Base-by-base conservation (phyloP, 2,797 vertebrate species). In the Coilia nasus region DNA sequence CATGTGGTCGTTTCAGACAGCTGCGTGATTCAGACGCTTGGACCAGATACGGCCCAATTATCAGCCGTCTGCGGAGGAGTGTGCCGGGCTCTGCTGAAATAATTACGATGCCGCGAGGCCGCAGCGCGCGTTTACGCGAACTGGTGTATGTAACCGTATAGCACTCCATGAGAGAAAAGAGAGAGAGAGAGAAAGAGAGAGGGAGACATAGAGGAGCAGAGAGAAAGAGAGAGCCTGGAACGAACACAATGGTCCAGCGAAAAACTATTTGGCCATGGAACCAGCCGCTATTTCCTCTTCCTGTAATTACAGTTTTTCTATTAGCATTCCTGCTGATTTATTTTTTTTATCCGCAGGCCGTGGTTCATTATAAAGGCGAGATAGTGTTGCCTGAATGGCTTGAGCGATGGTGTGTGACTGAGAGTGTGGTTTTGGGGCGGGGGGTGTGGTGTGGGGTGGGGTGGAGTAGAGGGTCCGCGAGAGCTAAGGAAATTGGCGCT, bases 211-310 rank as follows among this genome's bases (percentile, higher is more conserved):
- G 14, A 54, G 50, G 9, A 14, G 9, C 35, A 85, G 41, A 54
- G 56, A 85, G 82, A 62, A 21, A 19, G 41, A 44, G 67, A 25
- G 83, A 82, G 84, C 56, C 80, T 88, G 83, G 84, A 89, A 87
- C 81, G 83, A 89, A 92, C 88, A 89, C 89, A 88, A 83, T 44
- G 54, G 80, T 84, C 88, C 85, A 71, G 81, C 25, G 82, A 86
- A 90, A 90, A 91, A 88, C 35, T 87, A 90, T 91, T 91, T 88
- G 86, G 92, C 83, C 57, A 86, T 21, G 84, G 87, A 87, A 88
- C 85, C 87, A 85, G 87, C 86, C 84, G 23, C 86, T 62, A 89
- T 90, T 90, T 91, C 93, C 90, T 89, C 85, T 87, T 91, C 87
- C 90, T 86, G 87, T 67, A 88, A 87, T 90, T 88, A 87, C 87